Base-by-base conservation (phyloP, 2,888 invertebrate genomes). In the Morpho deidamia region DNA sequence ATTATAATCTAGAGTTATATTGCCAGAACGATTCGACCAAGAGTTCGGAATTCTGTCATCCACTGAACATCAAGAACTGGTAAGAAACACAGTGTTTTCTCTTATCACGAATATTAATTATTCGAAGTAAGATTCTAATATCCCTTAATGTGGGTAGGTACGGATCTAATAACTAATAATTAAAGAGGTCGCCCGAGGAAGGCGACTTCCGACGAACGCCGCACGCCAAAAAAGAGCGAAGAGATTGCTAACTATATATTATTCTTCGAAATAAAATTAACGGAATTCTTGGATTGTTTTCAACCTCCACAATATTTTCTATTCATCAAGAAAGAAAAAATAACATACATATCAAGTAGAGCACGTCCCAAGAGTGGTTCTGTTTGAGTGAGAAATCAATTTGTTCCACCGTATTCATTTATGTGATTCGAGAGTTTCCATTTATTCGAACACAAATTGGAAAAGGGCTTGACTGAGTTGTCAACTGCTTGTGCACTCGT, bases 321-420 rank as follows among this genome's bases (percentile, higher is more conserved):
- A 47, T 47, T 47, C 40, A 40, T 40, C 40, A 48, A 48, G 48
- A 10, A 49, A 35, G 49, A 49, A 49, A 23, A 42, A 49, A 43
- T 37, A 43, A 49, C 42, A 42, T 40, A 40, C 40, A 40, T 35
- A 42, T 55, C 51, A 46, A 59, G 54, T 50, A 60, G 59, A 62
- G 69, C 76, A 71, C 73, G 71, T 74, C 68, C 69, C 68, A 63
- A 68, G 68, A 70, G 68, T 70, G 73, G 80, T 81, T 81, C 81
- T 82, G 74, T 82, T 80, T 83, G 82, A 83, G 82, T 83, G 85
- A 84, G 86, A 85, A 87, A 86, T 85, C 87, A 87, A 87, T 86
- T 86, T 81, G 84, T 82, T 83, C 83, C 78, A 78, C 78, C 83
- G 76, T 78, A 84, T 86, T 85, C 85, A 86, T 86, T 87, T 83